Conservation (phyloP, 1,140 invertebrate genomes). For the Cardiocondyla obscurior region DNA sequence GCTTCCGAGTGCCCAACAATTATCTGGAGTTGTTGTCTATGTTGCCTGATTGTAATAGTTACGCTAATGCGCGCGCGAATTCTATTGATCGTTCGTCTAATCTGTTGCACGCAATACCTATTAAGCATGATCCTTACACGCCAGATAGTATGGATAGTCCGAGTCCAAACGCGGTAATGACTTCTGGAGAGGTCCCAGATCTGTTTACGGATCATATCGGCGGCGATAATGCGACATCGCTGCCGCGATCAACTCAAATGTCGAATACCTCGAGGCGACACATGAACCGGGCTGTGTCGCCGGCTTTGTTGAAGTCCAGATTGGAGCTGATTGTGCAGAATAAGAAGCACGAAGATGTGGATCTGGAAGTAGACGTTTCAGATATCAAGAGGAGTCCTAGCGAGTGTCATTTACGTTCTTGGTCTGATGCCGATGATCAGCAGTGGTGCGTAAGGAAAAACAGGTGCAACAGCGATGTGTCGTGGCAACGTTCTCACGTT, state of each 20-base stretch:
- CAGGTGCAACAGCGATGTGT: slow-evolving; percentile 79
- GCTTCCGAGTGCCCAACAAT: slow-evolving; percentile 84
- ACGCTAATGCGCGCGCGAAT: slow-evolving; percentile 70
- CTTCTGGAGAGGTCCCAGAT: slow-evolving; percentile 67
- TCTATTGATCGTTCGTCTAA: slow-evolving; percentile 79
- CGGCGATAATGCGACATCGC: slow-evolving; percentile 52
- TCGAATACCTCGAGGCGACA: slow-evolving; percentile 52
- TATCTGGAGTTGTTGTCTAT: slow-evolving; percentile 81
- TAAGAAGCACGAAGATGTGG: slow-evolving; percentile 48
- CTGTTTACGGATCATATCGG: slow-evolving; percentile 63
- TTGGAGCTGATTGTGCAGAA: slow-evolving; percentile 79
- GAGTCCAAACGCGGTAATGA: slow-evolving; percentile 85
- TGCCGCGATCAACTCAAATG: background rate
- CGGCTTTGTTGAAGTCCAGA: slow-evolving; percentile 84
- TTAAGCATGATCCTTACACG: slow-evolving; percentile 89
- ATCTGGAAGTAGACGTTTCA: background rate
- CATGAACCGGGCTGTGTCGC: slow-evolving; percentile 84
- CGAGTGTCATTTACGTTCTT: slow-evolving; percentile 69
- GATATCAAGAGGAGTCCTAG: slow-evolving; percentile 70
- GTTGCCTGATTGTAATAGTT: slow-evolving; percentile 82
- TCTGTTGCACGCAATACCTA: slow-evolving; percentile 84
- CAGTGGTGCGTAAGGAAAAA: slow-evolving; percentile 66
- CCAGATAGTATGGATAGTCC: slow-evolving; percentile 91
- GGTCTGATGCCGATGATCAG: slow-evolving; percentile 60
- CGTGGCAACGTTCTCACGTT: slow-evolving; percentile 77